A percentile compares a stretch with the other conserved stretches of the same genome.
These are phyloP conservation scores for Rhodeus uyekii DNA, from an alignment of 2,797 vertebrate genomes.

Conservation along the genomic window DNA sequence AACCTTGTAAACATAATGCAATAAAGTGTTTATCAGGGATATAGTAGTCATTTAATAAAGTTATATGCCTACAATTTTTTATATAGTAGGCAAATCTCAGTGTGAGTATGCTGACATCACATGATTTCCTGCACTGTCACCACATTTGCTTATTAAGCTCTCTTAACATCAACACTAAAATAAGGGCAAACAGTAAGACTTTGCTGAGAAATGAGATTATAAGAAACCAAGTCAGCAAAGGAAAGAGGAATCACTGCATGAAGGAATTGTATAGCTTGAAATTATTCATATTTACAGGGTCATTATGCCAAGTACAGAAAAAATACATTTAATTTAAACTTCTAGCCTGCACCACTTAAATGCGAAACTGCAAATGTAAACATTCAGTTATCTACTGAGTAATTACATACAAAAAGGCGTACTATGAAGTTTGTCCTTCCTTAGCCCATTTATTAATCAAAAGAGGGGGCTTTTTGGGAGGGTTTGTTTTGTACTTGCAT, in stretches of 20 bases:
- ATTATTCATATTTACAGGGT: not conserved
- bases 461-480: not conserved
- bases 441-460: not conserved
- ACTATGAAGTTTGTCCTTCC: not conserved
- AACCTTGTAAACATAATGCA: not conserved
- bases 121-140: constrained; percentile 45
- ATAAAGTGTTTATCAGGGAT: not conserved
- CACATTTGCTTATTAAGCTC: constrained; percentile 52
- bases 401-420: not conserved
- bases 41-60: not conserved
- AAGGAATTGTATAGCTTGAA: not conserved
- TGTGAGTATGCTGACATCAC: constrained; percentile 48
- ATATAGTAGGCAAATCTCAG: not conserved
- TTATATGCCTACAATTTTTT: not conserved
- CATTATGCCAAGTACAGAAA: not conserved
- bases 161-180: constrained; percentile 58
- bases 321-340: not conserved
- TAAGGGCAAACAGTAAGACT: constrained; percentile 29
- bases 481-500: not conserved
- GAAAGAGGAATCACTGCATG: not conserved
- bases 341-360: not conserved
- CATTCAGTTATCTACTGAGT: not conserved
- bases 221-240: constrained; percentile 22
- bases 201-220: constrained; percentile 46
- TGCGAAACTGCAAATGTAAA: not conserved